These are phyloP conservation scores for Echiichthys vipera DNA, from an alignment of 2,797 vertebrate genomes.

Conservation along the genomic window DNA sequence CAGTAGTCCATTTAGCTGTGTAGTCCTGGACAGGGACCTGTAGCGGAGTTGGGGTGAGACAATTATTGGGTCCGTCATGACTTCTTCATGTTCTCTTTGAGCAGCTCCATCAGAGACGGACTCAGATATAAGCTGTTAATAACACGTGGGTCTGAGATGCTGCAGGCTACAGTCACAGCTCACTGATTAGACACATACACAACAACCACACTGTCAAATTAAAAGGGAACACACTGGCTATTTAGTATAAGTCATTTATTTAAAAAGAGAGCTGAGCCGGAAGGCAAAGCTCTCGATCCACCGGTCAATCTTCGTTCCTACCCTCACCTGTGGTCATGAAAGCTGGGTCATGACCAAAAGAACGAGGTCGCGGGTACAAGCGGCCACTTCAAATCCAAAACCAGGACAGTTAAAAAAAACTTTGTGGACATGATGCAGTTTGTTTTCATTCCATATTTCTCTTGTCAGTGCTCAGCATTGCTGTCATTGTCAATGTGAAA, in stretches of 20 bases:
- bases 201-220: background rate
- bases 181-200: constrained; percentile 1
- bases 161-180: background rate
- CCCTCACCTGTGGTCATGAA: no score
- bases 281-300: no score
- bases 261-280: no score
- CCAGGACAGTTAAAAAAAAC: no score
- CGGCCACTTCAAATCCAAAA: no score
- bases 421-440: background rate
- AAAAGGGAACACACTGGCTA: background rate
- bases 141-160: constrained; percentile 18
- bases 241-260: background rate
- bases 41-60: constrained; percentile 22
- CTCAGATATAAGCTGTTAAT: constrained; percentile 39
- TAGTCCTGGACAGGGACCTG: constrained; percentile 23
- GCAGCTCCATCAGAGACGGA: constrained; percentile 40
- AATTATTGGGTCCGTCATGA: constrained; percentile 44
- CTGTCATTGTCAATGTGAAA: no score
- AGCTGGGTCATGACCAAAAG: no score
- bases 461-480: background rate
- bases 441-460: background rate
- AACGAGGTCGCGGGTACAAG: no score
- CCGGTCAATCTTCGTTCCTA: no score
- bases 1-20: background rate
- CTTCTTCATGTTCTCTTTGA: no score